These are phyloP conservation scores for Botia kubotai DNA, from an alignment of 2,797 vertebrate species.

Conservation along the genomic window DNA sequence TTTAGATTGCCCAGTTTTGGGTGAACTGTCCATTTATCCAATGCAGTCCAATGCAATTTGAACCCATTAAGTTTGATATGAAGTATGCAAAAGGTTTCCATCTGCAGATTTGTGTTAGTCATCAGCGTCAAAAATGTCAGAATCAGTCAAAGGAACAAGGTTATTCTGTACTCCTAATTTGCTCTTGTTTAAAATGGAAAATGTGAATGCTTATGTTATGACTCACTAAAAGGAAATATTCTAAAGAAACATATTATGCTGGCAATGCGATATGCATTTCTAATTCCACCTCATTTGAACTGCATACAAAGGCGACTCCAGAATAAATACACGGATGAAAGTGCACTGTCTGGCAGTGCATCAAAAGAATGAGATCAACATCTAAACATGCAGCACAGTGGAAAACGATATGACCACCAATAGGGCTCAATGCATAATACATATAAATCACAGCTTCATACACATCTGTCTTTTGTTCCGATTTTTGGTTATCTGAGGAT, in stretches of 20 bases:
- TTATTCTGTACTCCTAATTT: neutral
- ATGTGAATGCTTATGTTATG: slow-evolving; percentile 47
- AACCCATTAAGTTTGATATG: neutral
- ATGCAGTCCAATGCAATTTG: neutral
- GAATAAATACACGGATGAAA: slow-evolving; percentile 56
- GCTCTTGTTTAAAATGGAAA: slow-evolving; percentile 45
- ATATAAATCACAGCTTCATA: slow-evolving; percentile 47
- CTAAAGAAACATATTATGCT: slow-evolving; percentile 57
- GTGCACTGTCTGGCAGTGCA: slow-evolving; percentile 48
- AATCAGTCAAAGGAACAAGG: slow-evolving; percentile 4
- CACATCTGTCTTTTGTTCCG: slow-evolving; percentile 37
- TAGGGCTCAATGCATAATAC: slow-evolving; percentile 21
- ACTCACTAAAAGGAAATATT: slow-evolving; percentile 55
- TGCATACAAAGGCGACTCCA: slow-evolving; percentile 56
- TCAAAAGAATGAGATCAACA: slow-evolving; percentile 55
- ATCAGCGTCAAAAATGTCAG: slow-evolving; percentile 12
- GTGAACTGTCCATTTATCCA: neutral
- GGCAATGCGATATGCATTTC: slow-evolving; percentile 53
- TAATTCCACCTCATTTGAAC: slow-evolving; percentile 59
- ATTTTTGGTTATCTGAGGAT: slow-evolving; percentile 18
- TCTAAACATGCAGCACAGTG: slow-evolving; percentile 41
- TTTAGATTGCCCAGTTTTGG: neutral
- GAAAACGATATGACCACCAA: slow-evolving; percentile 55
- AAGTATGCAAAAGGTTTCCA: neutral
- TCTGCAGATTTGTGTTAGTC: neutral